Evolutionary conservation across 2,888 invertebrate genomes (phyloP).

Genomic region (Zele albiditarsus): DNA sequence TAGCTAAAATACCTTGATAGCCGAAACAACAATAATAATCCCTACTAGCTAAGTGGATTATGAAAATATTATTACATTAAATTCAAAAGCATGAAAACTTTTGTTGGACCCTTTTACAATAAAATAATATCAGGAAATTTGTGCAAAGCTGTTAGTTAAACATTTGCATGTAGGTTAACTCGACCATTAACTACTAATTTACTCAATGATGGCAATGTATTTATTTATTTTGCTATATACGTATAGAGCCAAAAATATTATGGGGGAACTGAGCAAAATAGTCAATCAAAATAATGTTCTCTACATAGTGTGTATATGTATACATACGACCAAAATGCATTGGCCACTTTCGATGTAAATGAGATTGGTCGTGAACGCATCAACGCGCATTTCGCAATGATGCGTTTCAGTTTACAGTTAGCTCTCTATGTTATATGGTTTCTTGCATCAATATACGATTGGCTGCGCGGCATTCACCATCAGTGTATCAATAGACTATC

Average conservation of each 20-base stretch:
- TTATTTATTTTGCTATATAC: not conserved
- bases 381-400: slow-evolving; percentile 1
- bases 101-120: not conserved
- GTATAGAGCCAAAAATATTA: not conserved
- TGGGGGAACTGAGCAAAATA: not conserved
- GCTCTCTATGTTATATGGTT: not conserved
- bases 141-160: not conserved
- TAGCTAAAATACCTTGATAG: slow-evolving; percentile 12
- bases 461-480: not conserved
- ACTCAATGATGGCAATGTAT: not conserved
- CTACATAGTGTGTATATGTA: not conserved
- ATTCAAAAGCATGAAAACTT: not conserved
- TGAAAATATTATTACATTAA: slow-evolving; percentile 6
- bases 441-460: slow-evolving; percentile 9
- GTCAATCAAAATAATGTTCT: not conserved
- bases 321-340: not conserved
- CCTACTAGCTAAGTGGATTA: not conserved
- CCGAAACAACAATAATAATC: slow-evolving; percentile 1
- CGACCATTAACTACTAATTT: not conserved
- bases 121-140: slow-evolving; percentile 20
- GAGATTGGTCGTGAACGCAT: slow-evolving; percentile 4
- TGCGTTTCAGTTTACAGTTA: not conserved
- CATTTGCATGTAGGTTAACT: not conserved
- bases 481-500: not conserved
- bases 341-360: slow-evolving; percentile 22